phyloP scores from a whole-genome alignment of 2,113 vertebrate genomes.

The Etia nguti region DNA sequence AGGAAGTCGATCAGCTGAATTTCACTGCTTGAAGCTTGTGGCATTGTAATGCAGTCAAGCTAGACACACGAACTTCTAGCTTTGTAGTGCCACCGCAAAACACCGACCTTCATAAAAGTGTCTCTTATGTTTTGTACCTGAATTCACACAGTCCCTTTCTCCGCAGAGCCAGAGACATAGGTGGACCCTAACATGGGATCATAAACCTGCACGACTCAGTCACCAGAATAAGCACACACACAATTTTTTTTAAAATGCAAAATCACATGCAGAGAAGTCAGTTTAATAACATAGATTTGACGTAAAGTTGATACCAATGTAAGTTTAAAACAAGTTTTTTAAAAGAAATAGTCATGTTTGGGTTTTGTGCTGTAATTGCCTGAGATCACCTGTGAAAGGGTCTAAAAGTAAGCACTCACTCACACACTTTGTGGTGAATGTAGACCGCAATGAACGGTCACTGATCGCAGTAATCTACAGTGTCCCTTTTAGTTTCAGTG shows the following conservation, averaged over 20 bases:
- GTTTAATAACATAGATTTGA: background rate
- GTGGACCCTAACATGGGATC: fast-evolving
- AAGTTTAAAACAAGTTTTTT: background rate
- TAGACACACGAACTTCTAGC: background rate
- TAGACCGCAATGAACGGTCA: background rate
- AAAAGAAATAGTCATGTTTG: background rate
- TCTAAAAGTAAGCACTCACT: background rate
- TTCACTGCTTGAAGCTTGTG: background rate
- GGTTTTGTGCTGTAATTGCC: background rate
- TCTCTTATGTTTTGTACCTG: no score
- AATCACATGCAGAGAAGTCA: background rate
- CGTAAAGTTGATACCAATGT: background rate
- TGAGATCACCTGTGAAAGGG: background rate
- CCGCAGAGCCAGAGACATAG: background rate
- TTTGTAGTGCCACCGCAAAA: background rate
- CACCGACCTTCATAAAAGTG: no score
- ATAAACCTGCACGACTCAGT: fast-evolving
- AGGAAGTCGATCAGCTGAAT: background rate
- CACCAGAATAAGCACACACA: background rate
- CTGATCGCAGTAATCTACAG: fast-evolving
- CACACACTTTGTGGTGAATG: background rate
- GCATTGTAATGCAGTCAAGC: fast-evolving
- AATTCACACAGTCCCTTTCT: background rate
- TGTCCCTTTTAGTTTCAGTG: background rate
- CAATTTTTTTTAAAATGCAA: background rate